Evolutionary conservation across 92 coral and sea anemone genomes (phyloP).

Genomic region (Chrysogorgia sp.): DNA sequence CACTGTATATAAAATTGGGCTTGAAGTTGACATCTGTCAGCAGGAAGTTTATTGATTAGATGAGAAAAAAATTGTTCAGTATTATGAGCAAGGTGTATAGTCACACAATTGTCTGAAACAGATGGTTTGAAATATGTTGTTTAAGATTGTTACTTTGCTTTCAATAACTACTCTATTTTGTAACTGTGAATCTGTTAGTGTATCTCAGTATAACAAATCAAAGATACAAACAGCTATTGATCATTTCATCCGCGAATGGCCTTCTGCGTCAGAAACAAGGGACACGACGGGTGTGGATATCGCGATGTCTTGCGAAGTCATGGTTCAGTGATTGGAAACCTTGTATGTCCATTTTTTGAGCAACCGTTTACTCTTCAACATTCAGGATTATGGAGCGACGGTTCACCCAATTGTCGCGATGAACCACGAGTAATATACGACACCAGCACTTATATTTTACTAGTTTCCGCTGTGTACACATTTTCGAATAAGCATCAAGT

Average conservation of each 20-base stretch:
- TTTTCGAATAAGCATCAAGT: constrained; percentile 47
- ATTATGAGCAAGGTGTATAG: too few relatives aligned
- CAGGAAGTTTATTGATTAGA: too few relatives aligned
- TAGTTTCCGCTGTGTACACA: constrained; percentile 50
- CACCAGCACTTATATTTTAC: constrained; percentile 25
- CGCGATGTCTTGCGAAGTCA: constrained; percentile 10
- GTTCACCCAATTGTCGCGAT: constrained; percentile 16
- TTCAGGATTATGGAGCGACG: constrained; percentile 49
- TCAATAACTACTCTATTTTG: too few relatives aligned
- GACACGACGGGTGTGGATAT: background rate
- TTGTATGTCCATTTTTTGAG: background rate
- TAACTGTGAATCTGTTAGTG: background rate
- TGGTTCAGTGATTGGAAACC: background rate
- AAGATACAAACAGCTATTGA: background rate
- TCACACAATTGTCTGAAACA: too few relatives aligned
- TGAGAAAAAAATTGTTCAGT: too few relatives aligned
- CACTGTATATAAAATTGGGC: too few relatives aligned
- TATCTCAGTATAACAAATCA: background rate
- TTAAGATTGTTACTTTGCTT: too few relatives aligned
- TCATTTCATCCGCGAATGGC: constrained; percentile 3
- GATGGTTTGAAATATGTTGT: too few relatives aligned
- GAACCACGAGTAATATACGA: constrained; percentile 38
- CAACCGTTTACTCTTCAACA: background rate
- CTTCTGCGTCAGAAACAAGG: background rate
- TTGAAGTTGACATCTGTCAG: too few relatives aligned